Conservation (phyloP, 2,113 vertebrate species). For the Campylomormyrus numenius region DNA sequence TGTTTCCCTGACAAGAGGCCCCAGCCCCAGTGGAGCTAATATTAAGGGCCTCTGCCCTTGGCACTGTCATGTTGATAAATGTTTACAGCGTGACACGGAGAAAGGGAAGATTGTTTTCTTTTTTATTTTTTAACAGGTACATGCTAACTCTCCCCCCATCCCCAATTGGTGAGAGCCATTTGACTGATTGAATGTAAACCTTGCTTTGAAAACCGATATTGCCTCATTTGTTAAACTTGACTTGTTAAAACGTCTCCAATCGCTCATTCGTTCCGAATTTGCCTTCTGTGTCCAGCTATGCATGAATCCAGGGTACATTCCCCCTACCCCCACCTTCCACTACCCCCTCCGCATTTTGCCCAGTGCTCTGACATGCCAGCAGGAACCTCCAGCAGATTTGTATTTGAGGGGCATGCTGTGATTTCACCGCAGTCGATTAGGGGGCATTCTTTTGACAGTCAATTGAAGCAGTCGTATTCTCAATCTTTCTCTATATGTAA, state of each 20-base stretch:
- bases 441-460: slow-evolving; percentile 7
- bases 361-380: not conserved
- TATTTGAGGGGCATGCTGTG: not conserved
- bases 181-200: slow-evolving; percentile 54
- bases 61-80: slow-evolving; percentile 68
- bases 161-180: slow-evolving; percentile 51
- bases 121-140: slow-evolving; percentile 62
- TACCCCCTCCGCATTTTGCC: not conserved
- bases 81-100: slow-evolving; percentile 51
- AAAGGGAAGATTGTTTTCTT: slow-evolving; percentile 49
- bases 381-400: not conserved
- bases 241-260: slow-evolving; percentile 56
- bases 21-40: slow-evolving; percentile 62
- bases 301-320: slow-evolving; percentile 24
- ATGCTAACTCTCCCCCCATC: slow-evolving; percentile 40
- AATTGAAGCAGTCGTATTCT: slow-evolving; percentile 32
- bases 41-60: slow-evolving; percentile 52
- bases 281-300: slow-evolving; percentile 30
- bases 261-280: slow-evolving; percentile 45
- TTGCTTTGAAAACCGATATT: slow-evolving; percentile 55
- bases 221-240: slow-evolving; percentile 63
- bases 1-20: slow-evolving; percentile 63
- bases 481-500: slow-evolving; percentile 28
- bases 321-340: not conserved
- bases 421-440: slow-evolving; percentile 11